Evolutionary conservation across 2,797 vertebrate genomes (phyloP), one percentile per base, ranked within the genome.

Genomic region (Gambelia wislizenii): DNA sequence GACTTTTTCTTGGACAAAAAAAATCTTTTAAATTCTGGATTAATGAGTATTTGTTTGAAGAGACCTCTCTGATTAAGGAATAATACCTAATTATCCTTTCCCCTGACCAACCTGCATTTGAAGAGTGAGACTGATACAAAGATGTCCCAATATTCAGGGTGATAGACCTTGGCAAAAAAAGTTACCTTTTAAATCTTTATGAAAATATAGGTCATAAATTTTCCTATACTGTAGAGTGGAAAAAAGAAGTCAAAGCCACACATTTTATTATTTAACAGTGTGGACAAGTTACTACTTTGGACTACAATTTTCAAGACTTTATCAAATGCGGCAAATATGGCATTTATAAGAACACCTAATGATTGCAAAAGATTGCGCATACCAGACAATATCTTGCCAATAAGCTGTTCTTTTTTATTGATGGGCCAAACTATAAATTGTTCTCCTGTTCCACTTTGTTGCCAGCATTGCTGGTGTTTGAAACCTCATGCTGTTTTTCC

Each of bases 11-110:
- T 12, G 9, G 30, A 2, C 90, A 39, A 74, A 83, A 93, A 94
- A 93, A 95, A 94, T 95, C 91, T 84, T 90, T 95, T 96, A 91
- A 97, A 96, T 96, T 96, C 94, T 90, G 89, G 89, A 95, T 95
- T 96, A 96, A 94, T 91, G 83, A 87, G 52, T 91, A 84, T 94
- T 93, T 85, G 91, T 87, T 69, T 93, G 74, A 93, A 95, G 72
- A 20, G 92, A 79, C 79, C 90, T 89, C 92, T 87, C 92, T 93
- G 92, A 93, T 94, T 96, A 93, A 93, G 89, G 96, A 96, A 91
- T 72, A 89, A 94, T 92, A 91, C n/a, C 67, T 54, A 87, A 94
- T 93, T 91, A 2, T 47, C 92, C 33, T 84, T 94, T 74, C 91
- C 94, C 90, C 84, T 91, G 0, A 91, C 94, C 75, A 83, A 83